Conservation (phyloP, 35 echinoderm and acorn worm species). For the Heliocidaris erythrogramma region DNA sequence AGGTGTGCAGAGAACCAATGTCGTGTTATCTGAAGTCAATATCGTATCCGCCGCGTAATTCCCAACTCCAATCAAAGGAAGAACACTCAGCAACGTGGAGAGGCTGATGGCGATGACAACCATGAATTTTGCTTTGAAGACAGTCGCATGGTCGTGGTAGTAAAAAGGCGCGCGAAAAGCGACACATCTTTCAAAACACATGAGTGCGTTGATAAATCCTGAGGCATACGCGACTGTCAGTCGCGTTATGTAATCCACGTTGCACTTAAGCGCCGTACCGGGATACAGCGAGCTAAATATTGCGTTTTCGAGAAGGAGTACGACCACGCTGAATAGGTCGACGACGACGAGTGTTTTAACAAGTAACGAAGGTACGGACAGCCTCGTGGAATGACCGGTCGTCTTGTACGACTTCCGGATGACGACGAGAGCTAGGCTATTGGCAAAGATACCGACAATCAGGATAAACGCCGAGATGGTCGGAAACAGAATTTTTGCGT, state of each 20-base stretch:
- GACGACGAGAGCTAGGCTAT: conserved; percentile 1
- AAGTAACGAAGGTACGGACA: conserved; percentile 8
- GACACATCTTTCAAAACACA: conserved; percentile 30
- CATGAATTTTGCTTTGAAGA: not conserved
- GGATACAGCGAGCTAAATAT: not conserved
- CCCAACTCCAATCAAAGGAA: conserved; percentile 14
- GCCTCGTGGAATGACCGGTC: not conserved
- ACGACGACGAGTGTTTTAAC: not conserved
- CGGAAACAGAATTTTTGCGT: too few relatives aligned
- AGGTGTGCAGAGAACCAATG: not conserved
- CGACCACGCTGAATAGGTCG: not conserved
- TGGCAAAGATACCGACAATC: not conserved
- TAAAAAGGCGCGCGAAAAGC: conserved; percentile 31
- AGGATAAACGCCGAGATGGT: not conserved
- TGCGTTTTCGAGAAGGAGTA: not conserved
- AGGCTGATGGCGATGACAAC: not conserved
- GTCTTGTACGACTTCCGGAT: not conserved
- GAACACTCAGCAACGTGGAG: not conserved
- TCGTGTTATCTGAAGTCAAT: not conserved
- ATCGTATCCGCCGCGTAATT: not conserved
- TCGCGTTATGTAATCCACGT: not conserved
- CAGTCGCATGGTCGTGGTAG: conserved; percentile 20
- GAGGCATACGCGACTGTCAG: conserved; percentile 5
- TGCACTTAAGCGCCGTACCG: not conserved
- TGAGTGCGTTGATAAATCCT: conserved; percentile 27